Conservation (phyloP, 1,140 invertebrate genomes). For the Plectus sambesii region DNA sequence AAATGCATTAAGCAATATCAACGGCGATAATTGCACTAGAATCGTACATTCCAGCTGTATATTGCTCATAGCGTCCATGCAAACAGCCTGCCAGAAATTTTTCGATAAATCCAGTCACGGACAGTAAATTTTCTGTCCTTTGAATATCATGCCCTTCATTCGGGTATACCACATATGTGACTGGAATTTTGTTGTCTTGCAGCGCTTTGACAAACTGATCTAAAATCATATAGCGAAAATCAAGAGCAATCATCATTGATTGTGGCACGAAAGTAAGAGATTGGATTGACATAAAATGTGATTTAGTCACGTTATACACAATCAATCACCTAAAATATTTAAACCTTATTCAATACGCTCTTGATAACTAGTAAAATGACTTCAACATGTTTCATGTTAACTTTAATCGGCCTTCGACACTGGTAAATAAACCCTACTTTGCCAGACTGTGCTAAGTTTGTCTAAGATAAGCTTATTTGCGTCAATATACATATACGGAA, state of each 20-base stretch:
- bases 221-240: too few species aligned
- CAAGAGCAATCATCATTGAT: too few species aligned
- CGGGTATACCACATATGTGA: slow-evolving; percentile 26
- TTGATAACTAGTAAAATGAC: too few species aligned
- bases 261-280: too few species aligned
- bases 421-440: too few species aligned
- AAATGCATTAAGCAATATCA: too few species aligned
- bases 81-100: slow-evolving; percentile 22
- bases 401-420: too few species aligned
- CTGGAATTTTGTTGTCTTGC: slow-evolving; percentile 29
- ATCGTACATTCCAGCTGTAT: slow-evolving; percentile 21
- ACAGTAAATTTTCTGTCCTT: slow-evolving; percentile 19
- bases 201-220: slow-evolving; percentile 41
- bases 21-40: slow-evolving; percentile 19
- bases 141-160: slow-evolving; percentile 27
- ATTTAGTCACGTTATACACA: too few species aligned
- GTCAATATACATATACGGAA: neutral
- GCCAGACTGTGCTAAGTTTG: neutral
- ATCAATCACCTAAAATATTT: too few species aligned
- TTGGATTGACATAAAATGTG: too few species aligned
- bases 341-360: too few species aligned
- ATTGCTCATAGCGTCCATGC: slow-evolving; percentile 17
- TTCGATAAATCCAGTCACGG: slow-evolving; percentile 22
- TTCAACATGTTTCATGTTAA: too few species aligned
- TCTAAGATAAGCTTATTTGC: neutral